phyloP scores from a whole-genome alignment of 2,113 vertebrate species.

The Piprites chloris region DNA sequence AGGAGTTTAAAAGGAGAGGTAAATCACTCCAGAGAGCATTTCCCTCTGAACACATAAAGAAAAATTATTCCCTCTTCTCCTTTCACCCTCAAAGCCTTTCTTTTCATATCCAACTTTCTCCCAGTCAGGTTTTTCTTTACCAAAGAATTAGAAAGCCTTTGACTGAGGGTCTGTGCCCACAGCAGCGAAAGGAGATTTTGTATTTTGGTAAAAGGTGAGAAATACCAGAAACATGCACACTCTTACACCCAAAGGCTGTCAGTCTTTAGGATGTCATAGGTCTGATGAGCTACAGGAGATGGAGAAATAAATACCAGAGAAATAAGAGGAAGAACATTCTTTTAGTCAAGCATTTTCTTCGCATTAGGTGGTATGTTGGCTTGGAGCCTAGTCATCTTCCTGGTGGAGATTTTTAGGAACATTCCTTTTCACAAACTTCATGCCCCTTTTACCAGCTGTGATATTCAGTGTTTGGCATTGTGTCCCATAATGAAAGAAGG shows the following conservation, averaged over 20 bases:
- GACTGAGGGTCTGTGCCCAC: background rate
- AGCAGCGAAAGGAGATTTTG: background rate
- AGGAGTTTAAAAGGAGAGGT: background rate
- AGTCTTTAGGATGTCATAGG: background rate
- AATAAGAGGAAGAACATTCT: background rate
- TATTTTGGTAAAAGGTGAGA: background rate
- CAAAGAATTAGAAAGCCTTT: background rate
- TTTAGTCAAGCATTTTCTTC: constrained; percentile 22
- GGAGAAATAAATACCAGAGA: background rate
- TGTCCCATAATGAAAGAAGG: background rate
- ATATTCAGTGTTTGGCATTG: background rate
- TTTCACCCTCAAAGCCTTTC: background rate
- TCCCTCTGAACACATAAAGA: background rate
- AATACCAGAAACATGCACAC: background rate
- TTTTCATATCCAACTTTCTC: background rate
- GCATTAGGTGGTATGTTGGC: background rate
- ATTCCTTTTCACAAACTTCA: background rate
- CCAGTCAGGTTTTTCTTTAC: background rate
- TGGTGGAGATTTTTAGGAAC: background rate
- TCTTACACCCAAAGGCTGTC: background rate
- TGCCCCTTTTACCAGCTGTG: background rate
- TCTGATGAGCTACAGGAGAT: background rate
- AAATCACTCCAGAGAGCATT: background rate
- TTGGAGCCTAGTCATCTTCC: background rate
- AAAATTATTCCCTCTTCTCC: background rate